Conservation (phyloP, 2,888 invertebrate genomes). For the Hirtodrosophila duncani region DNA sequence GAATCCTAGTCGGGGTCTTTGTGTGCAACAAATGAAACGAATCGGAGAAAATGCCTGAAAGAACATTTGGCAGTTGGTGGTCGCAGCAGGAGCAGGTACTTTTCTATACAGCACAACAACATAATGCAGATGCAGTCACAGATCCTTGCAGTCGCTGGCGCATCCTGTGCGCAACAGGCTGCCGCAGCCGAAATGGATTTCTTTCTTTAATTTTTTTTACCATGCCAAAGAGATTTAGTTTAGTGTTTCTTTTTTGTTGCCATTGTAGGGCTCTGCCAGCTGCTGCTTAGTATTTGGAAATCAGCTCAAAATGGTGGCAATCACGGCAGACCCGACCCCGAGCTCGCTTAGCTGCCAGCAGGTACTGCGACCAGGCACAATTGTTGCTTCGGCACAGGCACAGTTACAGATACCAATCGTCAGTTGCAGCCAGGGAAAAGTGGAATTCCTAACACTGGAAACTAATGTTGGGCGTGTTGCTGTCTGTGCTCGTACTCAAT, state of each 20-base stretch:
- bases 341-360: conserved; percentile 35
- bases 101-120: conserved; percentile 19
- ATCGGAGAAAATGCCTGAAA: conserved; percentile 41
- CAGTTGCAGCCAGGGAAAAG: conserved; percentile 1
- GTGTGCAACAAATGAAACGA: conserved; percentile 57
- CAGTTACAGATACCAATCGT: conserved; percentile 16
- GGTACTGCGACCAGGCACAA: background rate
- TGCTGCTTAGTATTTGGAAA: conserved; percentile 16
- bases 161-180: conserved; percentile 66
- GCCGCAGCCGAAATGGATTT: conserved; percentile 45
- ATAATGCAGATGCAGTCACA: conserved; percentile 33
- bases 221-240: conserved; percentile 63
- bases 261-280: conserved; percentile 29
- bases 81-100: conserved; percentile 71
- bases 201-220: conserved; percentile 44
- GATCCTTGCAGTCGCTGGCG: conserved; percentile 8
- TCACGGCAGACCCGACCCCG: conserved; percentile 53
- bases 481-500: background rate
- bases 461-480: no score
- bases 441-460: conserved; percentile 7
- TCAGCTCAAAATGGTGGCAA: conserved; percentile 54
- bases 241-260: conserved; percentile 29
- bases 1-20: background rate
- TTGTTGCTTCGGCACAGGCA: conserved; percentile 14
- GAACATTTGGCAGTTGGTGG: conserved; percentile 51